These are phyloP conservation scores for Xanthia icteritia DNA, from an alignment of 2,888 invertebrate species.

Conservation along the genomic window DNA sequence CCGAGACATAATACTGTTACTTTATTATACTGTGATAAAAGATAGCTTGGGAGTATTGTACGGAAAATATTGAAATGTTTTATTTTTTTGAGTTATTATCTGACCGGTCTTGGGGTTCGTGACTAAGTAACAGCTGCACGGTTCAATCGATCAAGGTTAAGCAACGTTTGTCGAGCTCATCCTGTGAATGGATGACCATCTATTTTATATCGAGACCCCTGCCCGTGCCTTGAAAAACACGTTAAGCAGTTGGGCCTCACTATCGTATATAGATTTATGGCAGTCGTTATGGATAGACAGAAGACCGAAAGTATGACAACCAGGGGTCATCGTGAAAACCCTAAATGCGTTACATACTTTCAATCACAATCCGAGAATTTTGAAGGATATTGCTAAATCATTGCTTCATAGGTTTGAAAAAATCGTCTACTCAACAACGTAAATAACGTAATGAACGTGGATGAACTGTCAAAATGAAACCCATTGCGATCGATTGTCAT, in stretches of 20 bases:
- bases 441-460: no score
- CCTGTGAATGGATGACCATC: background rate
- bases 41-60: slow-evolving; percentile 1
- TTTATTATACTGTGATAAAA: background rate
- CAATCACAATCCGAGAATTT: no score
- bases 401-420: no score
- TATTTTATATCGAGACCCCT: background rate
- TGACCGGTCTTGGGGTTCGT: background rate
- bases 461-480: no score
- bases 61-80: background rate
- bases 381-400: no score
- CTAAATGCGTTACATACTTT: no score
- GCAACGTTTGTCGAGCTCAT: background rate
- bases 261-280: background rate
- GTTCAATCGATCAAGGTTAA: background rate
- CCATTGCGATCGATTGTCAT: background rate
- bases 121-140: no score
- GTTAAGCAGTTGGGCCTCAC: background rate
- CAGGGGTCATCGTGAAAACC: no score
- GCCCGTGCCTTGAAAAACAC: background rate
- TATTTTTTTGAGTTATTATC: background rate
- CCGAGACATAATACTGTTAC: no score
- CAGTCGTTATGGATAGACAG: background rate
- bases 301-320: background rate
- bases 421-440: no score